Base-by-base conservation (phyloP, 2,797 vertebrate species). In the Hemibagrus guttatus region DNA sequence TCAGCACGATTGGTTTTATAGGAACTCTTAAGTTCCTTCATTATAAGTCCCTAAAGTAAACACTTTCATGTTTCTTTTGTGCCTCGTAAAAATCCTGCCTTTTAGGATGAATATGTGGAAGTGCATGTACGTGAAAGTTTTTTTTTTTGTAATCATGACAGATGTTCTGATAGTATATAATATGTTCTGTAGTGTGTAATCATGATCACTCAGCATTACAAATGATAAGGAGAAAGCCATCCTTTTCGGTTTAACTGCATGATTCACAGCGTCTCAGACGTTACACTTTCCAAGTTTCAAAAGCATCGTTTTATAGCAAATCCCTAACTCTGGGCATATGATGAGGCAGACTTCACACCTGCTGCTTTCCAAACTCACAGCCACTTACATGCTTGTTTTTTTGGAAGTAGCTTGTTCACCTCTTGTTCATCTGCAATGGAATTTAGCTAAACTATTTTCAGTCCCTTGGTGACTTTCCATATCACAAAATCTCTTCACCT, bases 261-360 rank as follows among this genome's bases (percentile, higher is more conserved):
- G 46, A 83, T 79, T 79, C 84, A 80, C 64, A 66, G 54, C 35
- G 14, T 11, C 79, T 63, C 79, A 11, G 11, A 81, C 35, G 4
- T n/a, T 63, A 46, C 46, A 86, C 28, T 54, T 86, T 52, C 85
- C 11, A 46, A 82, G 31, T n/a, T 81, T 17, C 26, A 35, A 69
- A 81, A 35, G 31, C 17, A 75, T 80, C 56, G 8, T 61, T 52
- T 81, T 78, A 66, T n/a, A 79, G 56, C 26, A 84, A 59, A 84
- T 79, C 26, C 35, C 63, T 58, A 87, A 85, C 59, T 56, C 46
- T 81, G 46, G 31, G 39, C 66, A 56, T 12, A 72, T 84, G 8
- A 26, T 46, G 46, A 84, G 68, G 76, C 71, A 42, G 31, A 54
- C 31, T 75, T 85, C 83, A 71, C 68, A 85, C 83, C 68, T 75